Conservation (phyloP, 2,888 invertebrate genomes). For the Leucozona laternaria region DNA sequence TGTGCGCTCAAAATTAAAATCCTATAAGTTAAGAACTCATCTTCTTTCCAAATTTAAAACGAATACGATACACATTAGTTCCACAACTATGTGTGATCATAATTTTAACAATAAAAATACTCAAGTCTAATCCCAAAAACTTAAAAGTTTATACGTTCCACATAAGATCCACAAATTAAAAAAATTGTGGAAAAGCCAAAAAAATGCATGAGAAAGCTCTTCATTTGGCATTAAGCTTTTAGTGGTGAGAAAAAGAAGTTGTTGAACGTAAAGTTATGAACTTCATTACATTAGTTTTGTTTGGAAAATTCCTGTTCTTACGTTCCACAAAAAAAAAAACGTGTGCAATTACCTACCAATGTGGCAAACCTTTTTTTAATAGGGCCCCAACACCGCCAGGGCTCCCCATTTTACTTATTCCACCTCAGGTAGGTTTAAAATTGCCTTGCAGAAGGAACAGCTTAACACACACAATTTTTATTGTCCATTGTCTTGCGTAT, state of each 20-base stretch:
- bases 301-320: too few species aligned
- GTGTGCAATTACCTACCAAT: too few species aligned
- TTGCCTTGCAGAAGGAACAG: constrained; percentile 14
- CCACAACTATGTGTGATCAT: background rate
- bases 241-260: too few species aligned
- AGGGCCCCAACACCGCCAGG: background rate
- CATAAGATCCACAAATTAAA: background rate
- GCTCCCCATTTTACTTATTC: background rate
- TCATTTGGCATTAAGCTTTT: too few species aligned
- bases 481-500: constrained; percentile 70
- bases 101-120: too few species aligned
- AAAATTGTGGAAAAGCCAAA: background rate
- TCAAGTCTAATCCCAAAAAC: too few species aligned
- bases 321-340: too few species aligned
- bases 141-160: background rate
- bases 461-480: constrained; percentile 57
- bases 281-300: too few species aligned
- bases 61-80: background rate
- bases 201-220: too few species aligned
- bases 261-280: background rate
- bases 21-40: too few species aligned
- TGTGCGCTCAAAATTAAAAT: too few species aligned
- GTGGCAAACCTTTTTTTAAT: background rate
- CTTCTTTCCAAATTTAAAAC: background rate
- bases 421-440: background rate